Conservation (phyloP, 2,113 vertebrate genomes). For the Thalassarche chlororhynchos region DNA sequence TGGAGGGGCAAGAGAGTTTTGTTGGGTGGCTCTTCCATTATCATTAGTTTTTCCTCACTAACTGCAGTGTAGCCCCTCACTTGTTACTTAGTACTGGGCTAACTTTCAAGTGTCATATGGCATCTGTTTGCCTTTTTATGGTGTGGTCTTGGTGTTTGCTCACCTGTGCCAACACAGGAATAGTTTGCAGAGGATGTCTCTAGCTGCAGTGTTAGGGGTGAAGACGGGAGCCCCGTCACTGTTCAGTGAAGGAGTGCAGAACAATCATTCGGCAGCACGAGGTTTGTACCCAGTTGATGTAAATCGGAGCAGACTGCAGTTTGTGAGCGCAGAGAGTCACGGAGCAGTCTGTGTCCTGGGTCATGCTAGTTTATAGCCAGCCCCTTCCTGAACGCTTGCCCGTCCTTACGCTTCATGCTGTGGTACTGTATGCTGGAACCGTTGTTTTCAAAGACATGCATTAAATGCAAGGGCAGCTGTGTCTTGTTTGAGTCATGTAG, state of each 20-base stretch:
- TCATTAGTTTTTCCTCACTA: neutral
- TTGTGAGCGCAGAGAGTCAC: neutral
- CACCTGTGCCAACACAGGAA: neutral
- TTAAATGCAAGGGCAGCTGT: neutral
- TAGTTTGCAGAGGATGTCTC: neutral
- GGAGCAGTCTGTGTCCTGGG: neutral
- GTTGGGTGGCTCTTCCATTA: neutral
- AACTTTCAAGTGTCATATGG: rapidly evolving
- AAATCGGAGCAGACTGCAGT: neutral
- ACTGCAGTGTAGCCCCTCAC: neutral
- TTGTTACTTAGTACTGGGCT: neutral
- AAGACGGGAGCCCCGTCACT: rapidly evolving
- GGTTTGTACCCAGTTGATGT: neutral
- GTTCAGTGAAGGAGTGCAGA: neutral
- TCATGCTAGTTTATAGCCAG: neutral
- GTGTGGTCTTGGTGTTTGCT: constrained; percentile 1
- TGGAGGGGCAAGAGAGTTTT: neutral
- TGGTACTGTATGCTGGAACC: neutral
- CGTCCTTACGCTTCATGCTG: neutral
- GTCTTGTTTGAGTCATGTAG: neutral
- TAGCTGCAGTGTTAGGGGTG: neutral
- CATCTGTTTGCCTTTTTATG: neutral
- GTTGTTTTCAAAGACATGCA: rapidly evolving
- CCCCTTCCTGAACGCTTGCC: neutral
- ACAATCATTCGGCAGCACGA: neutral